Base-by-base conservation (phyloP, 2,888 invertebrate genomes). In the Pheosia gnoma region DNA sequence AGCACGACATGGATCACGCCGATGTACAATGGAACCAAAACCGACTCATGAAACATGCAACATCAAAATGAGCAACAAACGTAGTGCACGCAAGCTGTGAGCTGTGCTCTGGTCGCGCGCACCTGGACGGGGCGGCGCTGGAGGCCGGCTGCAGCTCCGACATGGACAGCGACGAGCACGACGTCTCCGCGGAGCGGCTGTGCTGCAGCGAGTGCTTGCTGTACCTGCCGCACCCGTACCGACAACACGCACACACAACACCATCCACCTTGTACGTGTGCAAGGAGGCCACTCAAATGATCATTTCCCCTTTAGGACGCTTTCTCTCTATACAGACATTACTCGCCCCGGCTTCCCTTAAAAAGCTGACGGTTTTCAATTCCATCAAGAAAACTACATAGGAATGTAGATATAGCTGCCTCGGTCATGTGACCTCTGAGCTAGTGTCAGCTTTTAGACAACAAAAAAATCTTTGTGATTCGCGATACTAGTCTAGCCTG, bases 171-270 rank as follows among this genome's bases (percentile, higher is more conserved):
- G 89, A 85, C 63, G 88, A 87, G 86, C 87, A 79, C 70, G 86
- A 85, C 67, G 90, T 87, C 70, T 91, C 90, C 59, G 87, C 80
- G 75, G 87, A 86, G 86, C 92, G 90, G 84, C 88, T 88, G 88
- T 90, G 92, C 82, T 91, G 92, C 88, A 93, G 89, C 87, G 92
- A 91, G 82, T 78, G 76, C 88, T 87, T 88, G 88, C 91, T 89
- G 89, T 91, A 92, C 83, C 92, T 91, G 85, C 68, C 54, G 52
- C 56, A 41, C n/a, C 59, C 61, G 53, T 49, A 45, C 51, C 51
- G 61, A 8, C 54, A 38, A 56, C 62, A 58, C 72, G 60, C 59
- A 37, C 59, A 39, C 52, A 57, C 58, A 41, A 11, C 25, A 25
- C 25, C 25, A 25, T 25, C 25, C 25, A 25, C 25, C 25, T 25